These are phyloP conservation scores for Philereme vetulata DNA, from an alignment of 2,888 invertebrate genomes.

Conservation along the genomic window DNA sequence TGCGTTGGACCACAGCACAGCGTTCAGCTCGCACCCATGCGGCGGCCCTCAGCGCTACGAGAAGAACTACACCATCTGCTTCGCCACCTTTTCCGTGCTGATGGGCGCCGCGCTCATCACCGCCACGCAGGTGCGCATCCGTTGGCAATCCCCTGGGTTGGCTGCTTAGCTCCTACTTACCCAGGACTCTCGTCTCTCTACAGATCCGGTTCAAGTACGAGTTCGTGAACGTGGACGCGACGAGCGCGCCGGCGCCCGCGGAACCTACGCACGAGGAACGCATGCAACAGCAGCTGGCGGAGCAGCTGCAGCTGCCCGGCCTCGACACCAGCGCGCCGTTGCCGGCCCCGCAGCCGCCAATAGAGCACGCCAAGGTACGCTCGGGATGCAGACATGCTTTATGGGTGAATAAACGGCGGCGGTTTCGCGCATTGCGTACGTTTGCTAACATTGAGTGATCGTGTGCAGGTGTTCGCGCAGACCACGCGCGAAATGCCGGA, in stretches of 20 bases:
- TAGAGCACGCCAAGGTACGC: constrained; percentile 55
- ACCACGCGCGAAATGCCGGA: constrained; percentile 95
- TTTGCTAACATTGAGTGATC: neutral
- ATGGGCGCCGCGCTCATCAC: constrained; percentile 97
- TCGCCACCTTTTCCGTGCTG: constrained; percentile 97
- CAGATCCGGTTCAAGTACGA: constrained; percentile 88
- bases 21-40: constrained; percentile 97
- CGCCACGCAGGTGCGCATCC: constrained; percentile 89
- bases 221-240: constrained; percentile 57
- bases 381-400: no score
- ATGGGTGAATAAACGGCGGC: no score
- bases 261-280: constrained; percentile 87
- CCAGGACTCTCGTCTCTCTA: neutral
- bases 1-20: constrained; percentile 97
- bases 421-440: no score
- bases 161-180: neutral
- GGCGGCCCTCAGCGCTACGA: constrained; percentile 94
- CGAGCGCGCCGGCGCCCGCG: constrained; percentile 85
- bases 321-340: constrained; percentile 86
- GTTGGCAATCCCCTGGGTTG: no score
- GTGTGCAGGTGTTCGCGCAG: constrained; percentile 90
- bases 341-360: constrained; percentile 52
- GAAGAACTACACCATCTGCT: constrained; percentile 99
- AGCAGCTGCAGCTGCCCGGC: constrained; percentile 92
- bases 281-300: constrained; percentile 92